Conservation (phyloP, 2,113 vertebrate genomes). For the Prinia subflava region DNA sequence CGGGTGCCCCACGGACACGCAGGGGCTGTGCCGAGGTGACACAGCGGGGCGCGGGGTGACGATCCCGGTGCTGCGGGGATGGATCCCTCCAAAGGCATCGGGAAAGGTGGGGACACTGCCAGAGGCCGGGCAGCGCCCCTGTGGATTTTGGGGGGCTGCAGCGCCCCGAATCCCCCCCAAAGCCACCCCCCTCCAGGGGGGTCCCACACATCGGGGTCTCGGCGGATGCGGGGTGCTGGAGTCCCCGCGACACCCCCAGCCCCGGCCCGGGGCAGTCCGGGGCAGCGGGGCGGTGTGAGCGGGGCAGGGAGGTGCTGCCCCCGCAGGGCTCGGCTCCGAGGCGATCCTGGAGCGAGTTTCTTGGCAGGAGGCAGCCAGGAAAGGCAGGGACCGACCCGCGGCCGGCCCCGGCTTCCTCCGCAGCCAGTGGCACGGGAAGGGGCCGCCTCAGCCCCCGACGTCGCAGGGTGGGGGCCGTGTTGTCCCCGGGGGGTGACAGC, state of each 20-base stretch:
- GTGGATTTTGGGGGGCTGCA: background rate
- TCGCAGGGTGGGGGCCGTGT: fast-evolving
- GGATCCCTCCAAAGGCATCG: background rate
- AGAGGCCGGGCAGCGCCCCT: fast-evolving
- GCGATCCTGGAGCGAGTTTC: background rate
- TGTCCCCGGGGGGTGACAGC: fast-evolving
- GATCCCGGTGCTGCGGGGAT: fast-evolving
- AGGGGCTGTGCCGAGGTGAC: fast-evolving
- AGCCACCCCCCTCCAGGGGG: background rate
- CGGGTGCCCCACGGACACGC: fast-evolving
- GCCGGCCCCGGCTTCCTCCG: background rate
- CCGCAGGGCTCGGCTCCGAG: fast-evolving
- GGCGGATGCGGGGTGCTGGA: fast-evolving
- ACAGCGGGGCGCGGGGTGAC: background rate
- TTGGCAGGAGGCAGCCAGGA: constrained; percentile 1
- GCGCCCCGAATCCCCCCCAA: background rate
- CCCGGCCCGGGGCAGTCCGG: background rate
- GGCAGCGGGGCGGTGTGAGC: background rate
- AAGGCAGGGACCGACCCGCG: background rate
- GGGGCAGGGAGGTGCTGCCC: background rate
- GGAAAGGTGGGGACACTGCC: no score
- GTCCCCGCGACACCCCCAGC: fast-evolving
- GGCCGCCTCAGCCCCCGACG: fast-evolving
- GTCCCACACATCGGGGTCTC: background rate
- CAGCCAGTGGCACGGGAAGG: background rate